Conservation (phyloP, 2,888 invertebrate genomes). For the Eupithecia tripunctaria region DNA sequence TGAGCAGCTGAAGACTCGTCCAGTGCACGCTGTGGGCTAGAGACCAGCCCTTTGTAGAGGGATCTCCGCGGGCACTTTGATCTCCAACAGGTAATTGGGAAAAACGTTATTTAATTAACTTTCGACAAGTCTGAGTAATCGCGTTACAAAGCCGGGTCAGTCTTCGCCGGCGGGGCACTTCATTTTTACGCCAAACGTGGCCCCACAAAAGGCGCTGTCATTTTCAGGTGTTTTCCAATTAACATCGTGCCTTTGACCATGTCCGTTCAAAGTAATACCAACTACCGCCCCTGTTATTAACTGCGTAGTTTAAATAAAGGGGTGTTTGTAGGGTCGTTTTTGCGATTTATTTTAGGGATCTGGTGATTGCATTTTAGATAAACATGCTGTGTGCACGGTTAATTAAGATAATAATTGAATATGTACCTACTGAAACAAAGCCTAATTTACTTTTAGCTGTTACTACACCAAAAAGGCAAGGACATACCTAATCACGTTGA, state of each 20-base stretch:
- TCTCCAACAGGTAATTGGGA: constrained; percentile 81
- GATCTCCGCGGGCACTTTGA: constrained; percentile 77
- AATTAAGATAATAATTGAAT: constrained; percentile 8
- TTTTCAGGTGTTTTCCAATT: constrained; percentile 83
- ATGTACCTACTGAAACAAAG: not conserved
- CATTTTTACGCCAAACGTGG: constrained; percentile 81
- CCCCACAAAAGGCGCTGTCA: constrained; percentile 80
- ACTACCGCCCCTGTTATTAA: constrained; percentile 71
- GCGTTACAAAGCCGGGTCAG: constrained; percentile 83
- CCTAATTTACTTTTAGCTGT: not conserved
- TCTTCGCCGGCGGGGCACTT: constrained; percentile 74
- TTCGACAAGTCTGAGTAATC: constrained; percentile 84
- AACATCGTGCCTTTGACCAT: constrained; percentile 82
- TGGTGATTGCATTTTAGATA: constrained; percentile 27
- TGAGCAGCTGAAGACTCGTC: constrained; percentile 59
- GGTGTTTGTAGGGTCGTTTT: constrained; percentile 56
- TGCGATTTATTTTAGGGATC: constrained; percentile 45
- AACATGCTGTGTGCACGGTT: not conserved
- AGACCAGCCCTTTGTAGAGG: constrained; percentile 76
- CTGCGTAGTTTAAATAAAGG: constrained; percentile 71
- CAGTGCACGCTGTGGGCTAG: constrained; percentile 74
- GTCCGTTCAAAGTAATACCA: constrained; percentile 69
- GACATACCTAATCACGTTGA: no score
- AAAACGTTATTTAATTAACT: constrained; percentile 85
- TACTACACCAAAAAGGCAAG: not conserved